phyloP scores from a whole-genome alignment of 2,797 vertebrate genomes.

The Corythornis leucogaster region DNA sequence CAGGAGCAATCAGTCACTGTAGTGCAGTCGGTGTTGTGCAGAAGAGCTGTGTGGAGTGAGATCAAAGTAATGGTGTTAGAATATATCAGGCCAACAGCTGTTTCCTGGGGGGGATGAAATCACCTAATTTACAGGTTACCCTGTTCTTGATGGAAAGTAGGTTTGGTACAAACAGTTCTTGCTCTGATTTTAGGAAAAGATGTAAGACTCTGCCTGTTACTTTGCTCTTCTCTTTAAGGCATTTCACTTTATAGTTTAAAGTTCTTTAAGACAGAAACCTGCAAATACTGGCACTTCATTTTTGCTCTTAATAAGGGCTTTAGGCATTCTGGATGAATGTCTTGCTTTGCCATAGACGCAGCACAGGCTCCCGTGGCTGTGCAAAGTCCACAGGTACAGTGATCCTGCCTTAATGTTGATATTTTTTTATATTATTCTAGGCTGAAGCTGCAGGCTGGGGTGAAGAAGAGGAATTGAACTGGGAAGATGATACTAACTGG shows the following conservation, averaged over 20 bases:
- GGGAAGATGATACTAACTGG: slow-evolving; percentile 91
- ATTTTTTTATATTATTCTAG: slow-evolving; percentile 73
- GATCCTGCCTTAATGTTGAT: neutral
- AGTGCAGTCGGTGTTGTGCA: neutral
- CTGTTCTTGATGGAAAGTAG: neutral
- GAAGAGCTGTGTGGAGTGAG: neutral
- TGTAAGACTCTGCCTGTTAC: neutral
- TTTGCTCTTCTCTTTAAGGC: neutral
- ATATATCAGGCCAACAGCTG: neutral
- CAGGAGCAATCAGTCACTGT: no score
- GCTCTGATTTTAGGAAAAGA: neutral
- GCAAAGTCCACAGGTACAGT: neutral
- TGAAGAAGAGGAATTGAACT: slow-evolving; percentile 90
- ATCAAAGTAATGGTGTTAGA: neutral
- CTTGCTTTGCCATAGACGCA: neutral
- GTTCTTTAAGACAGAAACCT: neutral
- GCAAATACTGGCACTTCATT: neutral
- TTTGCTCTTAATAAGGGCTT: neutral
- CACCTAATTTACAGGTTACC: neutral
- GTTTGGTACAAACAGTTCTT: neutral
- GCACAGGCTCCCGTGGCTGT: neutral
- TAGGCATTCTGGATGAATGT: neutral
- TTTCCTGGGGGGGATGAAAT: neutral
- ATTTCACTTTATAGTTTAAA: neutral
- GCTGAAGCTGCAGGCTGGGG: slow-evolving; percentile 91